phyloP scores from a whole-genome alignment of 2,888 invertebrate species.

The Halictus quadricinctus region DNA sequence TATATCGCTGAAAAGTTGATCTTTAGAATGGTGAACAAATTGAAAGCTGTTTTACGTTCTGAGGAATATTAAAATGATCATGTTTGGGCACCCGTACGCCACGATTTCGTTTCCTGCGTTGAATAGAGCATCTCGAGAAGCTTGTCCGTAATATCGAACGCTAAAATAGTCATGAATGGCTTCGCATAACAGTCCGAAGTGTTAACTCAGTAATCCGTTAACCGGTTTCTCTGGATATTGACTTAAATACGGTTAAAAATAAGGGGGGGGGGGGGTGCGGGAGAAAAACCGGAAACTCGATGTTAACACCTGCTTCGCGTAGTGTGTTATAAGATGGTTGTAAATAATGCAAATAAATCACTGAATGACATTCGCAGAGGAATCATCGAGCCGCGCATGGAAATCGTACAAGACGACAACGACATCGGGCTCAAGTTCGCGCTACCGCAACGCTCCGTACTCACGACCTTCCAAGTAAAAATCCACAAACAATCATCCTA shows the following conservation, averaged over 20 bases:
- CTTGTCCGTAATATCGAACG: slow-evolving; percentile 28
- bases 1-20: neutral
- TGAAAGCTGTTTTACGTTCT: neutral
- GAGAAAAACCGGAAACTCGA: neutral
- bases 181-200: slow-evolving; percentile 38
- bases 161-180: slow-evolving; percentile 45
- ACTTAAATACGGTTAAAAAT: slow-evolving; percentile 19
- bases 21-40: neutral
- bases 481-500: slow-evolving; percentile 54
- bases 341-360: slow-evolving; percentile 70
- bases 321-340: slow-evolving; percentile 35
- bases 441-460: slow-evolving; percentile 85
- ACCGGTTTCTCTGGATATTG: slow-evolving; percentile 2
- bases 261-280: neutral
- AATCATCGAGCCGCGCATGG: slow-evolving; percentile 84
- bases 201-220: slow-evolving; percentile 26
- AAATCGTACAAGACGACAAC: slow-evolving; percentile 85
- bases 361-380: slow-evolving; percentile 83
- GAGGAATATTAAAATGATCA: neutral
- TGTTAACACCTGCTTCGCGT: slow-evolving; percentile 41
- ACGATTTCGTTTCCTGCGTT: neutral
- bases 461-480: slow-evolving; percentile 84
- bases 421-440: slow-evolving; percentile 83
- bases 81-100: neutral
- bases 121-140: slow-evolving; percentile 21